These are phyloP conservation scores for Andrena bucephala DNA, from an alignment of 2,888 invertebrate genomes.

Conservation along the genomic window DNA sequence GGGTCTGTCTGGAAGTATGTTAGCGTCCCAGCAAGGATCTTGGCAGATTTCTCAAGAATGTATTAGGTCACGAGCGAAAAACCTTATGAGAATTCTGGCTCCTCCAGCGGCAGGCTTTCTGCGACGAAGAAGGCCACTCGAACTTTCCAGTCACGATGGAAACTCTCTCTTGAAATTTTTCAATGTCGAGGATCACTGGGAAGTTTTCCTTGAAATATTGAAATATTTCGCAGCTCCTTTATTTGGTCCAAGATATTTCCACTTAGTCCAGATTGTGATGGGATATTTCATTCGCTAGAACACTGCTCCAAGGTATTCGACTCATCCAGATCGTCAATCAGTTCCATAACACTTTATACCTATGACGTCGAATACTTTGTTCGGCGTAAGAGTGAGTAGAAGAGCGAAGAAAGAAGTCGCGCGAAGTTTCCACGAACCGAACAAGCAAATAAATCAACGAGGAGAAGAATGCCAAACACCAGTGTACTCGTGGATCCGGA, in stretches of 20 bases:
- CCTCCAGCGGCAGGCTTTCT: neutral
- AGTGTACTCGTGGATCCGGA: constrained; percentile 1
- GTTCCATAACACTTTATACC: too few species aligned
- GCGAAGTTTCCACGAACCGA: neutral
- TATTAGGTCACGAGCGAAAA: neutral
- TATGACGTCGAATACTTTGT: too few species aligned
- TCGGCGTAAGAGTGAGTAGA: too few species aligned
- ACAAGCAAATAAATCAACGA: neutral
- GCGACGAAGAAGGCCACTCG: neutral
- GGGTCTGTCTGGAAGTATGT: constrained; percentile 12
- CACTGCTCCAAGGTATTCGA: too few species aligned
- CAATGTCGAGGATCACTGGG: neutral
- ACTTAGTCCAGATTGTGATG: too few species aligned
- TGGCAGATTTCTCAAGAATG: neutral
- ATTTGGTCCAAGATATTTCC: too few species aligned
- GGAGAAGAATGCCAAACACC: neutral
- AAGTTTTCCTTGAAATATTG: too few species aligned
- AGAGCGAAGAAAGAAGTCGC: neutral
- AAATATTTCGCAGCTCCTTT: too few species aligned
- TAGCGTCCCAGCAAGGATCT: constrained; percentile 1
- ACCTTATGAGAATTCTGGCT: constrained; percentile 4
- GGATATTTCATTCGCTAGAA: too few species aligned
- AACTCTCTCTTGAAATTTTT: neutral
- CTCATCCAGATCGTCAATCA: too few species aligned
- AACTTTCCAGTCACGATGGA: neutral